Conservation (phyloP, 2,797 vertebrate genomes). For the Australoheros facetus region DNA sequence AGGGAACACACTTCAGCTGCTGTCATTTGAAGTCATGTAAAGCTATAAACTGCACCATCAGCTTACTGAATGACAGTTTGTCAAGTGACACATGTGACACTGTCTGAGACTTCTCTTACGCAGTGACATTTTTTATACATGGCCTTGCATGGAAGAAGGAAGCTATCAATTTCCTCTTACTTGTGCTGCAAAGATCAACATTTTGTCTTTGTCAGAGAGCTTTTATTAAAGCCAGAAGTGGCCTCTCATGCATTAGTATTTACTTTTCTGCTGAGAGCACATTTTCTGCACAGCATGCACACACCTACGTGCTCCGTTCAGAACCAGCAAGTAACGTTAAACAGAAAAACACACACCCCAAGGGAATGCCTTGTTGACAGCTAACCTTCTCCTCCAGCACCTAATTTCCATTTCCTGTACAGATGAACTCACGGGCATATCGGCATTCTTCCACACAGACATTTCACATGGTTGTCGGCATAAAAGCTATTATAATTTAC, state of each 20-base stretch:
- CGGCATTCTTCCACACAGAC: neutral
- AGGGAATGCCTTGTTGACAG: constrained; percentile 22
- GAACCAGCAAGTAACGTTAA: neutral
- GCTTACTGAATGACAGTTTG: constrained; percentile 27
- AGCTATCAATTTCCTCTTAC: constrained; percentile 48
- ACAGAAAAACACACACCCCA: neutral
- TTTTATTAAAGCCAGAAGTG: neutral
- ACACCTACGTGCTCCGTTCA: neutral
- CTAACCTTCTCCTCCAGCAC: constrained; percentile 10
- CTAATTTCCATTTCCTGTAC: neutral
- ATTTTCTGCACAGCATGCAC: neutral
- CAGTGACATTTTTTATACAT: constrained; percentile 1
- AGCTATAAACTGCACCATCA: neutral
- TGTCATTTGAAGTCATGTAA: neutral
- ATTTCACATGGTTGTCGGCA: neutral
- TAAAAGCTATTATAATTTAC: neutral
- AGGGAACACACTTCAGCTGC: neutral
- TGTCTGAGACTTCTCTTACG: constrained; percentile 11
- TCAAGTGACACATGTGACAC: constrained; percentile 25
- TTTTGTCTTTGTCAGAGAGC: constrained; percentile 1
- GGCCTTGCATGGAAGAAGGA: constrained; percentile 25
- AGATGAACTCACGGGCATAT: neutral
- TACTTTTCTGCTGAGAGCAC: constrained; percentile 4
- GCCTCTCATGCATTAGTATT: neutral
- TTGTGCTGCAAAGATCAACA: neutral